phyloP scores from a whole-genome alignment of 2,888 invertebrate genomes.

The Siphonodentalium dalli region DNA sequence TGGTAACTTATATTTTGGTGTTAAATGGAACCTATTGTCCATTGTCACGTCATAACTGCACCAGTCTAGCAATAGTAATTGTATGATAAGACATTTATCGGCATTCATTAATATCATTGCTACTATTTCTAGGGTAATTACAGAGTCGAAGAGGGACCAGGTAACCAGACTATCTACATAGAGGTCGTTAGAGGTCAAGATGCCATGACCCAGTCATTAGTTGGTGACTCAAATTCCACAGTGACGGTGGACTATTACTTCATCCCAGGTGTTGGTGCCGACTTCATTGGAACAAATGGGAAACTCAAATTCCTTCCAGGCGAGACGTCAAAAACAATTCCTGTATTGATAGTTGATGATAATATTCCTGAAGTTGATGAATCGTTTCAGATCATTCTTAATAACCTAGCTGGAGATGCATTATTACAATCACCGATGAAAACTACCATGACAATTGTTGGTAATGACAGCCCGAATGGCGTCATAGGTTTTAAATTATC shows the following conservation, averaged over 20 bases:
- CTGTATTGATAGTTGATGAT: conserved; percentile 54
- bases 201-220: conserved; percentile 36
- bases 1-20: no score
- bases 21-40: no score
- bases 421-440: conserved; percentile 39
- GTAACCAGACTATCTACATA: conserved; percentile 22
- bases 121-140: conserved; percentile 43
- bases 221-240: conserved; percentile 43
- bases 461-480: conserved; percentile 60
- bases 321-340: conserved; percentile 36
- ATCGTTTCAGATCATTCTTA: conserved; percentile 37
- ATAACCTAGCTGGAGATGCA: conserved; percentile 45
- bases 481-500: conserved; percentile 44
- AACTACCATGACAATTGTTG: conserved; percentile 47
- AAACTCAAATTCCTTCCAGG: conserved; percentile 45
- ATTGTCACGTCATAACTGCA: no score
- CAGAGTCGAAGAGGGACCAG: conserved; percentile 47
- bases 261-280: conserved; percentile 30
- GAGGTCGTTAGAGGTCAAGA: conserved; percentile 52
- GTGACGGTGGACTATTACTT: conserved; percentile 47
- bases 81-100: no score
- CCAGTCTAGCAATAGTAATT: no score
- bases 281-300: conserved; percentile 46
- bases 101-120: no score
- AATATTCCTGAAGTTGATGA: conserved; percentile 51